Conservation (phyloP, 2,113 vertebrate species). For the Fukomys damarensis region DNA sequence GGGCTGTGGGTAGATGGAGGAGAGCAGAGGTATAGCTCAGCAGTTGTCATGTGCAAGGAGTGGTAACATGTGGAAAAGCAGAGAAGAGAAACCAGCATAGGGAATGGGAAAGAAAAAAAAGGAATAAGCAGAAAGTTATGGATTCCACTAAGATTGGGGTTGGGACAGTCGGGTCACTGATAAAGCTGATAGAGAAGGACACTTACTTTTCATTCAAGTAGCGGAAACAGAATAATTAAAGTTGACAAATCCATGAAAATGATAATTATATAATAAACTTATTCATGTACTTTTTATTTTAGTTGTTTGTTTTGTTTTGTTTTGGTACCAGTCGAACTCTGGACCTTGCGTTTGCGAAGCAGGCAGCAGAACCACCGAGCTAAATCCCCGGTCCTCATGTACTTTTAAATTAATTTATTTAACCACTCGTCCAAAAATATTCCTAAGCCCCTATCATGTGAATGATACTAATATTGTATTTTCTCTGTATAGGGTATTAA, state of each 20-base stretch:
- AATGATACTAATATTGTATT: neutral
- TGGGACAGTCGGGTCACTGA: neutral
- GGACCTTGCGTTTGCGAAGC: too few species aligned
- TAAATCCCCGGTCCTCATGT: too few species aligned
- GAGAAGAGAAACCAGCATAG: neutral
- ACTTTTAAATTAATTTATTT: neutral
- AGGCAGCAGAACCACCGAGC: too few species aligned
- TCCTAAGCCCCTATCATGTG: neutral
- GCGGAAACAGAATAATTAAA: neutral
- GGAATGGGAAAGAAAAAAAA: neutral
- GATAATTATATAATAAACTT: neutral
- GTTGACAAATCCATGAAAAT: neutral
- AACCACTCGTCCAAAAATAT: neutral
- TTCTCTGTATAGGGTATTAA: neutral
- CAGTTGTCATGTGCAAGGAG: neutral
- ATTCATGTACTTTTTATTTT: neutral
- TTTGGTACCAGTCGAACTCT: too few species aligned
- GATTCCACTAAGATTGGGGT: neutral
- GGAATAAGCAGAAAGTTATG: neutral
- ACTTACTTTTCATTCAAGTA: neutral
- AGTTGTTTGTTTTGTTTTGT: too few species aligned
- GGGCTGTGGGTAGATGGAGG: neutral
- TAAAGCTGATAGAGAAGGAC: neutral
- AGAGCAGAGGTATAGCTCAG: neutral
- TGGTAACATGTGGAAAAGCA: neutral